Evolutionary conservation across 2,888 invertebrate genomes (phyloP).

Genomic region (Pristionchus japonicus): DNA sequence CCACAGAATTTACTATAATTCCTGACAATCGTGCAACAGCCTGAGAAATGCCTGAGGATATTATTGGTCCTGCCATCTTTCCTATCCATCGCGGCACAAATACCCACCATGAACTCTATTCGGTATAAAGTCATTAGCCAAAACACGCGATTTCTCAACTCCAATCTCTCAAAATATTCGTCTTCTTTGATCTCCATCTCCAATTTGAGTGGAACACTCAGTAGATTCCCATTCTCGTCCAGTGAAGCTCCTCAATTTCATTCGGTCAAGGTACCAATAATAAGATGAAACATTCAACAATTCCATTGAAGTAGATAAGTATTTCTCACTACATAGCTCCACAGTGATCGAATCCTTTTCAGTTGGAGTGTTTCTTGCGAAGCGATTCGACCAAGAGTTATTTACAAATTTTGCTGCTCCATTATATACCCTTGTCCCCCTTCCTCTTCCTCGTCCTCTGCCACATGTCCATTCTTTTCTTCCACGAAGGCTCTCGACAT

Average conservation of each 20-base stretch:
- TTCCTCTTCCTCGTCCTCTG: not conserved
- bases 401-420: not conserved
- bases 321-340: not conserved
- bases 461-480: not conserved
- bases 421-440: not conserved
- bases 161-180: not conserved
- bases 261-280: too few relatives aligned
- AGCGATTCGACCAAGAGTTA: not conserved
- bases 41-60: too few relatives aligned
- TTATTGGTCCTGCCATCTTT: too few relatives aligned
- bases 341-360: not conserved
- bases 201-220: not conserved
- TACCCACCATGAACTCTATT: not conserved
- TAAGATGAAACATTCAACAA: not conserved
- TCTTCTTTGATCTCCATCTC: not conserved
- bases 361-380: not conserved
- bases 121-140: not conserved
- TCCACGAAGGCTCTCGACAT: not conserved
- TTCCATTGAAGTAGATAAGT: not conserved
- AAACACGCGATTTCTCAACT: not conserved
- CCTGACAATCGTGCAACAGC: not conserved
- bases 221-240: not conserved
- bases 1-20: not conserved
- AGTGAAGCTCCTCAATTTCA: not conserved
- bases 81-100: too few relatives aligned